Evolutionary conservation across 2,113 vertebrate species (phyloP).

Genomic region (Cranoglanis bouderius): DNA sequence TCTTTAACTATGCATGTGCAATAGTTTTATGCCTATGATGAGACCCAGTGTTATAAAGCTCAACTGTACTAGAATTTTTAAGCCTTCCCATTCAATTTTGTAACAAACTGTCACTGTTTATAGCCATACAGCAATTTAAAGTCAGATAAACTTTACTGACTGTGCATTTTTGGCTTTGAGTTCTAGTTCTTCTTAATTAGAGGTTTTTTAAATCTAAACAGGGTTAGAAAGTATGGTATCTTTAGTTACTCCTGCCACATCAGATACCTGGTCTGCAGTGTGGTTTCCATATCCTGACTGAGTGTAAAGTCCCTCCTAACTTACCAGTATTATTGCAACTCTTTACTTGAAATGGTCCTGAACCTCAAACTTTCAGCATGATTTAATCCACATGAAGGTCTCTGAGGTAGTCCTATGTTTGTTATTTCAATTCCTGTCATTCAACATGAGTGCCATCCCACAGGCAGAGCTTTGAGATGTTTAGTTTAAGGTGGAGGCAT

Average conservation of each 20-base stretch:
- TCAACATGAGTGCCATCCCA: slow-evolving; percentile 1
- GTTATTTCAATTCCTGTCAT: slow-evolving; percentile 32
- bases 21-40: background rate
- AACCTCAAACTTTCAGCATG: slow-evolving; percentile 52
- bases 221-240: background rate
- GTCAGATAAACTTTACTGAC: background rate
- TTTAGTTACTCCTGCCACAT: background rate
- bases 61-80: background rate
- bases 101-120: background rate
- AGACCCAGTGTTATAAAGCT: background rate
- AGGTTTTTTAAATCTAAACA: background rate
- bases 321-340: slow-evolving; percentile 50
- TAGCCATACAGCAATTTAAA: background rate
- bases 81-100: background rate
- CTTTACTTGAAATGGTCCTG: slow-evolving; percentile 40
- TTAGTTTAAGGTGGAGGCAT: slow-evolving; percentile 54
- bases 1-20: background rate
- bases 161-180: background rate
- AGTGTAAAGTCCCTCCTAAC: slow-evolving; percentile 17
- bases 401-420: slow-evolving; percentile 33
- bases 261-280: slow-evolving; percentile 44
- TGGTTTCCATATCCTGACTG: slow-evolving; percentile 41
- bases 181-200: background rate
- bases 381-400: slow-evolving; percentile 40
- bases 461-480: slow-evolving; percentile 45